Percentiles rank a stretch among this genome's conserved stretches.
These are phyloP conservation scores for Chelon labrosus DNA, from an alignment of 2,797 vertebrate genomes.

Conservation along the genomic window DNA sequence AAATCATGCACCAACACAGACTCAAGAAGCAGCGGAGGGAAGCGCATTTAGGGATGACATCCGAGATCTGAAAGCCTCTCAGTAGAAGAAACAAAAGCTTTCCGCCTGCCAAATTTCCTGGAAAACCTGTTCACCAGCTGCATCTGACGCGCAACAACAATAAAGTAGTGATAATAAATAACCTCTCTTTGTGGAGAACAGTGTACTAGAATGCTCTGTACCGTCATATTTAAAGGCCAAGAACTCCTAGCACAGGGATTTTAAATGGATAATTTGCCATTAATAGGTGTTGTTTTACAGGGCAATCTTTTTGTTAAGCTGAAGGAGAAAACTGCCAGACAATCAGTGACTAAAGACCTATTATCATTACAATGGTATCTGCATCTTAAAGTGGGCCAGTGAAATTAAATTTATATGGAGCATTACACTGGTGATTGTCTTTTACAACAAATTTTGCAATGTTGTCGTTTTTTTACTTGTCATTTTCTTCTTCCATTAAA, in stretches of 20 bases:
- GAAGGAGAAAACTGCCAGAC: conserved; percentile 39
- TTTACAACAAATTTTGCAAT: no score
- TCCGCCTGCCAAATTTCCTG: conserved; percentile 10
- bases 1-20: not conserved
- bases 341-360: conserved; percentile 34
- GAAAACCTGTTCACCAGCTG: conserved; percentile 17
- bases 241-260: not conserved
- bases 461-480: no score
- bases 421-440: no score
- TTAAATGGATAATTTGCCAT: conserved; percentile 43
- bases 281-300: conserved; percentile 49
- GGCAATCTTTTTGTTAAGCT: conserved; percentile 39
- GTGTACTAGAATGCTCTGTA: not conserved
- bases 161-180: conserved; percentile 8
- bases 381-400: no score
- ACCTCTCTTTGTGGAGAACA: not conserved
- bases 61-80: conserved; percentile 30
- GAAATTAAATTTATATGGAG: no score
- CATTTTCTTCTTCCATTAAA: no score
- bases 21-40: not conserved
- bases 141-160: conserved; percentile 11
- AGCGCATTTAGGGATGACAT: conserved; percentile 14
- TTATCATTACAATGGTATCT: conserved; percentile 19
- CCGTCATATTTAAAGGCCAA: not conserved
- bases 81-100: conserved; percentile 5